These are phyloP conservation scores for Agonum fuliginosum DNA, from an alignment of 2,888 invertebrate genomes.

Conservation along the genomic window DNA sequence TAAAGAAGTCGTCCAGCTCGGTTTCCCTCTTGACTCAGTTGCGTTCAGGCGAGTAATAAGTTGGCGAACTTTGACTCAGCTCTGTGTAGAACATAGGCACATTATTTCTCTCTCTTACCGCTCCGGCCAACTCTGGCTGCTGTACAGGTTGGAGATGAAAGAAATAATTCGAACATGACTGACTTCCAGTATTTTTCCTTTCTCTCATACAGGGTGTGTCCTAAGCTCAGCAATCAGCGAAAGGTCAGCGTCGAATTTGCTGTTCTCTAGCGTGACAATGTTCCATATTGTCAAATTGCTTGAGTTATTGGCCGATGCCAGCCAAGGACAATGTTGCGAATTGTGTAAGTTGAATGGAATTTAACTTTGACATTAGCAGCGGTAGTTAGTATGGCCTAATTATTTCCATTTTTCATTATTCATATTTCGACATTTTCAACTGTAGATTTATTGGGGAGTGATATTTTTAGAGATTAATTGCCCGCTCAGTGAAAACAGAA, in stretches of 20 bases:
- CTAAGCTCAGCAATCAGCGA: background rate
- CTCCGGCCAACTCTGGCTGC: no score
- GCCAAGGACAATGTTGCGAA: slow-evolving; percentile 10
- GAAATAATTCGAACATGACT: no score
- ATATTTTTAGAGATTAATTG: background rate
- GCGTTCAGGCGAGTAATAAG: no score
- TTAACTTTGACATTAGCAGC: slow-evolving; percentile 1
- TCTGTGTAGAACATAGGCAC: no score
- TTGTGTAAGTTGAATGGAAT: slow-evolving; percentile 20
- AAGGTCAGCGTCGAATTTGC: slow-evolving; percentile 10
- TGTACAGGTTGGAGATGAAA: no score
- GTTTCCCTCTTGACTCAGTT: no score
- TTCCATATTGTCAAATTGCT: slow-evolving; percentile 32
- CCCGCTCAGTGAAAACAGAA: background rate
- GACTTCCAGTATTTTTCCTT: no score
- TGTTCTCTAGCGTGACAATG: slow-evolving; percentile 30
- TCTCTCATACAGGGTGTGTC: no score
- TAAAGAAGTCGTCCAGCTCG: no score
- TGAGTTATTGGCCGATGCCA: slow-evolving; percentile 17
- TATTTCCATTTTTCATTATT: slow-evolving; percentile 1
- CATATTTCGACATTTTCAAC: slow-evolving; percentile 23
- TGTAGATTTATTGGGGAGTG: background rate
- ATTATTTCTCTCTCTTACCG: no score
- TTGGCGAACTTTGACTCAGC: no score
- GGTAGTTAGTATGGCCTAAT: background rate